Evolutionary conservation across 2,888 invertebrate species (phyloP).

Genomic region (Perithous albicinctus): DNA sequence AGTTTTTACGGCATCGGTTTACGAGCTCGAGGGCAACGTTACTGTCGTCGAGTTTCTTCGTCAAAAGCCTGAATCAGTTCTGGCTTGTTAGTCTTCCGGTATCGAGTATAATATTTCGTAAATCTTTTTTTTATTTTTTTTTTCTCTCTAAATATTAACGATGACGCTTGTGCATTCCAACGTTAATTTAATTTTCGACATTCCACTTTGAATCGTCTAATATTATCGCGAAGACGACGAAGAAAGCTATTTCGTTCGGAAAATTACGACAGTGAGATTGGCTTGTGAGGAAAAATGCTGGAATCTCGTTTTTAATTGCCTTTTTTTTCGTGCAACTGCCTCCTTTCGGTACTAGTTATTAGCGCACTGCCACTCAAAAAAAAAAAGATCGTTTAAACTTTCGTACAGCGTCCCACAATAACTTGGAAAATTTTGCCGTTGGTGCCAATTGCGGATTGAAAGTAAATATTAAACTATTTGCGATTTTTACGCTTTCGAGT

Average conservation of each 20-base stretch:
- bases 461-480: slow-evolving; percentile 43
- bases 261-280: not conserved
- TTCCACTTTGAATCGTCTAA: slow-evolving; percentile 44
- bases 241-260: not conserved
- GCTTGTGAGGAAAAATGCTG: slow-evolving; percentile 14
- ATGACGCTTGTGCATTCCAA: slow-evolving; percentile 38
- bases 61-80: slow-evolving; percentile 23
- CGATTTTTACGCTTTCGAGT: slow-evolving; percentile 7
- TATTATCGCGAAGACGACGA: not conserved
- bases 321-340: slow-evolving; percentile 22
- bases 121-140: slow-evolving; percentile 21
- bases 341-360: slow-evolving; percentile 17
- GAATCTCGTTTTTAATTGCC: slow-evolving; percentile 19
- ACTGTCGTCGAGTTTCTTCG: slow-evolving; percentile 12
- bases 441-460: slow-evolving; percentile 59
- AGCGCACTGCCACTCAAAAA: slow-evolving; percentile 49
- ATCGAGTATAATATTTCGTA: slow-evolving; percentile 40
- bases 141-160: slow-evolving; percentile 3
- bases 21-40: not conserved
- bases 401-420: not conserved
- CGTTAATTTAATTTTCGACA: slow-evolving; percentile 37
- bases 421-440: slow-evolving; percentile 31
- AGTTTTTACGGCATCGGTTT: slow-evolving; percentile 13
- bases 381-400: slow-evolving; percentile 20
- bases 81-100: slow-evolving; percentile 60